Evolutionary conservation across 2,797 vertebrate genomes (phyloP), one percentile per base, ranked within the genome.

Genomic region (Ctenopoma kingsleyae): DNA sequence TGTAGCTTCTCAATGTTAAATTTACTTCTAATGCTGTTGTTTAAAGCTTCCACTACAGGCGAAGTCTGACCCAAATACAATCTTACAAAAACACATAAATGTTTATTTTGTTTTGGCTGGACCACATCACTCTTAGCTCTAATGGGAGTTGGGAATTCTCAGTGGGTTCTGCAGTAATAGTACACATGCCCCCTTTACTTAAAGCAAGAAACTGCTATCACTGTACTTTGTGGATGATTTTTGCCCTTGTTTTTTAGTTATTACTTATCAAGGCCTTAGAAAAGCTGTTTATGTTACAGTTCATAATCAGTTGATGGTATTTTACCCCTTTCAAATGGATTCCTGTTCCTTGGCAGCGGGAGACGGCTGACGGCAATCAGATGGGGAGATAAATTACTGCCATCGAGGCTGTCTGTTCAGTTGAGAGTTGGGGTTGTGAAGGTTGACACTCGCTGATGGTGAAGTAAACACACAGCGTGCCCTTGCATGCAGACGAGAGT

Each of bases 301-400:
- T 76, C 51, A 46, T 76, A 52, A 82, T 76, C 55, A 70, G 35
- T 65, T 13, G n/a, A 35, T 41, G 47, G 60, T 58, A 59, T 72
- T 69, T 58, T 57, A 11, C 54, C 73, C 56, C 59, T 76, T 70
- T 74, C 43, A 0, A 27, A 72, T 38, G 58, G 65, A 25, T 44
- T 67, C 58, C 61, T 49, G 5, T 78, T 73, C 15, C 30, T 65
- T 67, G 71, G 81, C 79, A 70, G 60, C n/a, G 40, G 69, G 52
- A 82, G 71, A 62, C 32, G 38, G 75, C 65, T 82, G 83, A 83
- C 67, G 47, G 76, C 72, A 71, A 78, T 90, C 80, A 83, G 85
- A 89, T 82, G 74, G 61, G 61, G 69, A 86, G 89, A 89, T 91
- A 83, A 91, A 89, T 82, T 74, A 76, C 75, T 86, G 84, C 83